A percentile compares a stretch with the other conserved stretches of the same genome.
phyloP scores from a whole-genome alignment of 2,113 vertebrate species.

The Neopipo cinnamomea region DNA sequence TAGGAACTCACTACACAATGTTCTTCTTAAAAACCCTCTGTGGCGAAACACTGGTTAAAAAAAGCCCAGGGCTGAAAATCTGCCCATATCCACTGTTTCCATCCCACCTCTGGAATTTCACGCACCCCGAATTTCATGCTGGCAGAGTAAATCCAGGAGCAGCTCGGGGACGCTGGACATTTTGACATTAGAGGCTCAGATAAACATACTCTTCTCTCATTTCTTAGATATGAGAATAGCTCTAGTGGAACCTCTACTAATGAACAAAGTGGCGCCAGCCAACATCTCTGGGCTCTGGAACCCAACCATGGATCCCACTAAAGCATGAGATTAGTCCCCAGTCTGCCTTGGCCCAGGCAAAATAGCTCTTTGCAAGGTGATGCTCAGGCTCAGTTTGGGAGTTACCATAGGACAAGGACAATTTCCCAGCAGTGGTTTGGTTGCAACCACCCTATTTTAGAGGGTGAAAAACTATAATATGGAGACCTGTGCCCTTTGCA shows the following conservation, averaged over 20 bases:
- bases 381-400: neutral
- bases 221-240: neutral
- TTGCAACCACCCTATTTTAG: neutral
- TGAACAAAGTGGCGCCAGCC: neutral
- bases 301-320: neutral
- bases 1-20: neutral
- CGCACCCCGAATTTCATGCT: neutral
- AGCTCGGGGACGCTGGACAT: neutral
- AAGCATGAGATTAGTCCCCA: neutral
- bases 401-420: neutral
- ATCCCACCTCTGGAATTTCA: neutral
- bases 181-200: neutral
- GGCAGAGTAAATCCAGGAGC: neutral
- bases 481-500: neutral
- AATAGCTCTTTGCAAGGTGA: neutral
- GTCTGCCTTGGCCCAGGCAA: neutral
- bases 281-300: neutral
- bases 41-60: neutral
- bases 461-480: neutral
- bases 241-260: neutral
- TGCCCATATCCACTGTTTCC: neutral
- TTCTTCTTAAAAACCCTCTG: neutral
- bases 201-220: neutral
- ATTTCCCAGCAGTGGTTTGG: neutral
- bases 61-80: accelerated